phyloP scores from a whole-genome alignment of 2,113 vertebrate species.

The Alethe castanea region DNA sequence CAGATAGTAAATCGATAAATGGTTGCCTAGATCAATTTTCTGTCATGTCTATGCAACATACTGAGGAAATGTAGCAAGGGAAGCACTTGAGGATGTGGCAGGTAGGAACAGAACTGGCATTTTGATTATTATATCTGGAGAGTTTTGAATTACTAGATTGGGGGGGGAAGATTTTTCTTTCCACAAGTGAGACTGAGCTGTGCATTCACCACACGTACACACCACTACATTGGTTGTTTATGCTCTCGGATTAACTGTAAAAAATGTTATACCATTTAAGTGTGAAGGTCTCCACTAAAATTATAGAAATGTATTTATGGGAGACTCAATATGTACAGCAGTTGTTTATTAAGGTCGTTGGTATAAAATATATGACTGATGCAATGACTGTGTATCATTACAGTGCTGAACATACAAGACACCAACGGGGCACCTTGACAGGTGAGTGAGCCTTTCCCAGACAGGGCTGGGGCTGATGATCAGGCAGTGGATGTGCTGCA shows the following conservation, averaged over 20 bases:
- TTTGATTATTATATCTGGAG: conserved; percentile 53
- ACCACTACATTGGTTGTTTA: neutral
- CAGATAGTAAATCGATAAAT: conserved; percentile 64
- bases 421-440: neutral
- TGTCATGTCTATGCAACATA: conserved; percentile 67
- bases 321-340: conserved; percentile 26
- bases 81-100: conserved; percentile 44
- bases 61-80: conserved; percentile 62
- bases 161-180: neutral
- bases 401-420: neutral
- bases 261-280: conserved; percentile 47
- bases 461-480: neutral
- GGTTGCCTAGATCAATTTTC: conserved; percentile 69
- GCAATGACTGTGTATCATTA: neutral
- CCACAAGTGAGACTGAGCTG: neutral
- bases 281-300: conserved; percentile 53
- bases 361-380: conserved; percentile 39
- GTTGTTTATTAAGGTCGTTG: conserved; percentile 57
- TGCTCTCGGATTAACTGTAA: conserved; percentile 39
- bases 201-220: conserved; percentile 7
- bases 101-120: conserved; percentile 38
- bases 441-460: neutral
- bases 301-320: conserved; percentile 46
- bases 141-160: conserved; percentile 36
- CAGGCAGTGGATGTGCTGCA: neutral